Base-by-base conservation (phyloP, 2,113 vertebrate species). In the Heterotilapia buettikoferi region DNA sequence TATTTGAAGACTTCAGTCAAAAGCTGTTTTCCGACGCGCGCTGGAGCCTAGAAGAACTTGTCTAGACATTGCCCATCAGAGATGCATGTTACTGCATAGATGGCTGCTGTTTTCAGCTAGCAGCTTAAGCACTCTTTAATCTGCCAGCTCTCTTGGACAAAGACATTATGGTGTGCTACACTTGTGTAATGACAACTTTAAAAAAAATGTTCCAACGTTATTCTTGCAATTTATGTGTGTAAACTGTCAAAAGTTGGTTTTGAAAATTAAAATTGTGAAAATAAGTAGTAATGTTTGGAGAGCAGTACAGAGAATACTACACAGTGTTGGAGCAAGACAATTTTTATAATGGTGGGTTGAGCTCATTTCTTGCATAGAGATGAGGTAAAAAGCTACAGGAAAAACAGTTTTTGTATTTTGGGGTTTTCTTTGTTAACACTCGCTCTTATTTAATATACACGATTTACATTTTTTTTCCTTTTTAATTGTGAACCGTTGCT, bases 401-500 rank as follows among this genome's bases (percentile, higher is more conserved):
- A 29, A 50, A 29, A 31, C 13, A 31, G 4, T 19, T 50, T 78
- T 2, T 76, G 71, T 29, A 45, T 76, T 47, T 76, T 76, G 71
- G 21, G 40, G 26, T 45, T 43, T 73, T 73, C 3, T 45, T 31
- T 78, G 24, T 78, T 78, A 47, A 31, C 26, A 47, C 24, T 50
- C 2, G 2, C 71, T 78, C 71, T 29, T 76, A 78, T 78, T 50
- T 78, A 78, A 50, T 4, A 31, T 50, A 31, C 1, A 78, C 9
- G 0, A n/a, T 45, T 50, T 45, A 29, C 3, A 0, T 19, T 50
- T 31, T 18, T 47, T 78, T 50, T 6, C 0, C 4, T 78, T 76
- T 26, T 29, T 11, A 19, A 78, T 31, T 31, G 26, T 8, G 24
- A 73, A 73, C 21, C 5, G 1, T 73, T 45, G 66, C 38, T 73